These are phyloP conservation scores for Pteromalus puparum DNA, from an alignment of 1,140 invertebrate species.

Conservation along the genomic window DNA sequence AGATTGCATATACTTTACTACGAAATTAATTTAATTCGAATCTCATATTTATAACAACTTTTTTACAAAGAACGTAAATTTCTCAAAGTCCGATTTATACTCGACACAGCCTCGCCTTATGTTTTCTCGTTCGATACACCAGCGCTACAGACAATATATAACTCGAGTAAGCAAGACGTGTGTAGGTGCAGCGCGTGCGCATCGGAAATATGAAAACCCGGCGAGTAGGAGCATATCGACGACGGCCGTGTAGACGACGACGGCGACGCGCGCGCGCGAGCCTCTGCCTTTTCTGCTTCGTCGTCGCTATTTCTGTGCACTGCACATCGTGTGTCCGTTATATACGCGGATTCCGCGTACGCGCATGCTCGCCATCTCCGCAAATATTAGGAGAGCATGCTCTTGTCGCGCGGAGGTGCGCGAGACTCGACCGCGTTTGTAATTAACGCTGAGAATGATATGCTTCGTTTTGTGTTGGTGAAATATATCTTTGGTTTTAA, in stretches of 20 bases:
- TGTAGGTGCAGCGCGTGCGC: not conserved
- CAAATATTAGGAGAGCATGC: constrained; percentile 11
- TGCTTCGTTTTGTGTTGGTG: too few relatives aligned
- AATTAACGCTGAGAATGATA: not conserved
- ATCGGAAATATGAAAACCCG: constrained; percentile 5
- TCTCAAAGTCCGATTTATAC: too few relatives aligned
- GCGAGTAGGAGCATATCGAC: not conserved
- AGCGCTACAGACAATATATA: not conserved
- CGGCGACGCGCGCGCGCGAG: not conserved
- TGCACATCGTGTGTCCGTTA: not conserved
- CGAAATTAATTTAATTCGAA: too few relatives aligned
- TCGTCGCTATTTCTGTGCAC: not conserved
- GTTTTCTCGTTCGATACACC: not conserved
- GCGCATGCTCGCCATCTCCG: not conserved
- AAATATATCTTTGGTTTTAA: too few relatives aligned
- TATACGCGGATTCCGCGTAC: not conserved
- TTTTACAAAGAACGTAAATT: too few relatives aligned
- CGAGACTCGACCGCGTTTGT: not conserved
- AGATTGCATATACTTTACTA: not conserved
- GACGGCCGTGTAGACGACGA: not conserved
- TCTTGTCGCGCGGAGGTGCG: not conserved
- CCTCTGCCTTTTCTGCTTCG: not conserved
- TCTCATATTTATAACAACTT: too few relatives aligned
- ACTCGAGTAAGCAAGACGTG: not conserved
- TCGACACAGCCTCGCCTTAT: not conserved